Evolutionary conservation across 2,797 vertebrate genomes (phyloP).

Genomic region (Halcyon badia): DNA sequence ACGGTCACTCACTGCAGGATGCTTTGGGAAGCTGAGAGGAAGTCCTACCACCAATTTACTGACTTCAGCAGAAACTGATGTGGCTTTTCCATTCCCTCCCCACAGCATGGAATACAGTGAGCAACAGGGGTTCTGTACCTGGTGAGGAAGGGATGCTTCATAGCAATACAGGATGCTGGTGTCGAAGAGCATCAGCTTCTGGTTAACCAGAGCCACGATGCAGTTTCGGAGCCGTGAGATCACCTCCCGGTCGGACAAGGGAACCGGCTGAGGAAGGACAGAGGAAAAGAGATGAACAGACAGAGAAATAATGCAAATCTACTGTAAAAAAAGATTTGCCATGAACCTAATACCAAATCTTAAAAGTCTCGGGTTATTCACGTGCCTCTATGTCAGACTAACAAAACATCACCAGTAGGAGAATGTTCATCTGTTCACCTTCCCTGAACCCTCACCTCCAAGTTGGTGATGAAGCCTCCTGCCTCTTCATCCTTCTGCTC

Average conservation of each 20-base stretch:
- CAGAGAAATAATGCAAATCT: neutral
- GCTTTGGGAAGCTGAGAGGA: neutral
- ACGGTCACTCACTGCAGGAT: neutral
- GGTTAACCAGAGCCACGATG: slow-evolving; percentile 87
- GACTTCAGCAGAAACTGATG: neutral
- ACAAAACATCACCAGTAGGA: accelerated
- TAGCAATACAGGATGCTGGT: slow-evolving; percentile 98
- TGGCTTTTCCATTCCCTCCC: neutral
- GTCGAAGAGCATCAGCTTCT: slow-evolving; percentile 92
- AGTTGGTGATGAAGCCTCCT: slow-evolving; percentile 89
- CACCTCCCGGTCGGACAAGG: slow-evolving; percentile 92
- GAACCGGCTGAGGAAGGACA: slow-evolving; percentile 84
- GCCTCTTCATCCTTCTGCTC: slow-evolving; percentile 91
- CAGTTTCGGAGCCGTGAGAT: slow-evolving; percentile 97
- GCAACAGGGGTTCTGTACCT: slow-evolving; percentile 81
- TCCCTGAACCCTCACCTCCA: slow-evolving; percentile 84
- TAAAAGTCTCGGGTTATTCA: neutral
- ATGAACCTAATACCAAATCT: neutral
- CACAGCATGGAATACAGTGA: neutral
- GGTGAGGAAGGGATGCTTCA: slow-evolving; percentile 91
- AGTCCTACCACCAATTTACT: neutral
- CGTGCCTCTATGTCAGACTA: accelerated
- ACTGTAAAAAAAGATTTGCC: neutral
- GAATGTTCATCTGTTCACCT: neutral
- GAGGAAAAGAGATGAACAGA: neutral